These are phyloP conservation scores for Diadophis punctatus DNA, from an alignment of 2,113 vertebrate genomes.

Conservation along the genomic window DNA sequence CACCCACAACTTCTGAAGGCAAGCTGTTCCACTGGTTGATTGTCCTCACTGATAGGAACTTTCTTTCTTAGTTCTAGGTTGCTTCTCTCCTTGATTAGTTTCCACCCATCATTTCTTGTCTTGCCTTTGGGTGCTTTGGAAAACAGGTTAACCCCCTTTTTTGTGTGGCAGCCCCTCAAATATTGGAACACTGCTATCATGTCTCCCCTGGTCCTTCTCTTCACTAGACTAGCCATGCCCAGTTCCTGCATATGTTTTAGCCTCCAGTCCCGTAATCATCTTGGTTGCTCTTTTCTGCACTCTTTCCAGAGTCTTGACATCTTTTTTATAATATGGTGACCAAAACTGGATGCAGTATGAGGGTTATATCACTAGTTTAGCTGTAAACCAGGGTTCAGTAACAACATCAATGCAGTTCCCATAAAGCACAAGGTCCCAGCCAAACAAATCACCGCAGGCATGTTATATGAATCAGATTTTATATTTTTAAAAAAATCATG, in stretches of 20 bases:
- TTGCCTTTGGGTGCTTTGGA: accelerated
- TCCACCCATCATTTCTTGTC: background rate
- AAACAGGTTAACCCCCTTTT: background rate
- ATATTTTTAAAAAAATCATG: background rate
- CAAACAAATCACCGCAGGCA: background rate
- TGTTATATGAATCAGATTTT: background rate
- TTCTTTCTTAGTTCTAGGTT: background rate
- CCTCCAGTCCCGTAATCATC: too few relatives aligned
- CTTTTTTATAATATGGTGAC: too few relatives aligned
- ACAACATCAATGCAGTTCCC: background rate
- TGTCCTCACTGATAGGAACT: too few relatives aligned
- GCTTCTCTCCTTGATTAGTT: background rate
- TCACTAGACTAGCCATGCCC: too few relatives aligned
- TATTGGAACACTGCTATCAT: background rate
- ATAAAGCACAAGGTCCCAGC: background rate
- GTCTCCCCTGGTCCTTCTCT: too few relatives aligned
- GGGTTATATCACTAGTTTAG: background rate
- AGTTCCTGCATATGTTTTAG: too few relatives aligned
- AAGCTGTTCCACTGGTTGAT: background rate
- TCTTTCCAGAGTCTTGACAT: too few relatives aligned
- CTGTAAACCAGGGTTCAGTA: background rate
- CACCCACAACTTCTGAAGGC: background rate
- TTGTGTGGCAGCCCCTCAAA: background rate
- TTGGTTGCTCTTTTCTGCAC: too few relatives aligned
- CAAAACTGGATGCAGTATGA: too few relatives aligned